Evolutionary conservation across 2,113 vertebrate species (phyloP), one percentile per base, ranked within the genome.

Genomic region (Physeter macrocephalus): DNA sequence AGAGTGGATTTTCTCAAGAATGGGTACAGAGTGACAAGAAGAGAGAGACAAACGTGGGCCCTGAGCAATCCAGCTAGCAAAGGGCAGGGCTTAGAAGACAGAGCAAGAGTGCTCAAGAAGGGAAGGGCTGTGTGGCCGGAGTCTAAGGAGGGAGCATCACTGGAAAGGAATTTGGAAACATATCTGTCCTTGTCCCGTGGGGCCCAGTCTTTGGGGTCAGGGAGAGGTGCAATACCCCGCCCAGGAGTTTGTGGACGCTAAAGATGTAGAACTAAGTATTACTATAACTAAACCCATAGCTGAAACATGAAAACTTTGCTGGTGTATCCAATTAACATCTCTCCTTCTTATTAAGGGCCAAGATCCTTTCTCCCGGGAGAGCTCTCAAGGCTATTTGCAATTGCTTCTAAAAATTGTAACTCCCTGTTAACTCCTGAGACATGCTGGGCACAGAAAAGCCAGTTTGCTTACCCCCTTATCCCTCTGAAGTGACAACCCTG

Each of bases 371-470:
- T 96, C 43, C 90, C n/a, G 36, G 41, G 94, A 92, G 89, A 88
- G 31, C 5, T 4, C 36, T 77, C 67, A 52, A 91, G 29, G 93
- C 83, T 86, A 27, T 95, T 88, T 59, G 64, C 52, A 93, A 94
- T 90, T 85, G 69, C 81, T 96, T 96, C 82, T 92, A 57, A 88
- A 75, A 96, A 88, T 39, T 92, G 77, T 88, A 39, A 87, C 39
- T 78, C 18, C 46, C 9, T n/a, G 4, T 94, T 86, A 83, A 94
- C 12, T 43, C n/a, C 3, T 0, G 1, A 96, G 62, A 62, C 41
- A 29, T 29, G 46, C 25, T 20, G 83, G 74, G 34, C 67, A 62
- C n/a, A 64, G 88, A 84, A 72, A 85, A 94, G 34, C 36, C 25
- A 67, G 36, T 78, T 41, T 69, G 18, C 46, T 69, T 3, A 29